Evolutionary conservation across 2,797 vertebrate genomes (phyloP).

Genomic region (Uromys caudimaculatus): DNA sequence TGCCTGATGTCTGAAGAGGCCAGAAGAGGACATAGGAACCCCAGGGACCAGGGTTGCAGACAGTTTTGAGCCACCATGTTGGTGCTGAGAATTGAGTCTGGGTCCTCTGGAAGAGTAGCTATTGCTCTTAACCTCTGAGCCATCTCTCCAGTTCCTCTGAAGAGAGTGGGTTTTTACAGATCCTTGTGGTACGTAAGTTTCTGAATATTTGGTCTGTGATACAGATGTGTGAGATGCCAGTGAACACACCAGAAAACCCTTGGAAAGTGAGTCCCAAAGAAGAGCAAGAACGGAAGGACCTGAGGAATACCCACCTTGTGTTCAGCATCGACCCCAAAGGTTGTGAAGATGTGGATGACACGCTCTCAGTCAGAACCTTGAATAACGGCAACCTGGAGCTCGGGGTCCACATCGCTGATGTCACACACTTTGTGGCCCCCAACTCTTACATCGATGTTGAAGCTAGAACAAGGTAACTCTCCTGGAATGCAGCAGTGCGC

Average conservation of each 20-base stretch:
- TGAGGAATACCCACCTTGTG: conserved; percentile 92
- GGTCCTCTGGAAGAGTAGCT: not conserved
- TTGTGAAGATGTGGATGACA: conserved; percentile 97
- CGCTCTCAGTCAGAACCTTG: conserved; percentile 91
- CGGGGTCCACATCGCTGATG: conserved; percentile 97
- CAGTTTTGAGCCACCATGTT: not conserved
- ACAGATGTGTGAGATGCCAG: conserved; percentile 95
- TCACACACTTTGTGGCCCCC: conserved; percentile 94
- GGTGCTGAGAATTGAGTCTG: not conserved
- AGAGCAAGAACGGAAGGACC: conserved; percentile 87
- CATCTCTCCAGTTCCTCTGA: not conserved
- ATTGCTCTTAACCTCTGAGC: not conserved
- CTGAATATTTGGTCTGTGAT: conserved; percentile 32
- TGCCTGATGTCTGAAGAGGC: not conserved
- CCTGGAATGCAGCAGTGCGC: not conserved
- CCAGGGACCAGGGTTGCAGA: not conserved
- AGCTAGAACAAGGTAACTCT: conserved; percentile 91
- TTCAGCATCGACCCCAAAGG: conserved; percentile 98
- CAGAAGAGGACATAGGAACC: not conserved
- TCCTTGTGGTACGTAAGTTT: not conserved
- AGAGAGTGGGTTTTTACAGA: not conserved
- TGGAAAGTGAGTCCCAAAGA: conserved; percentile 91
- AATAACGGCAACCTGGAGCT: conserved; percentile 91
- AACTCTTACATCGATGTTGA: conserved; percentile 94
- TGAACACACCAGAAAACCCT: conserved; percentile 89